Evolutionary conservation across 2,113 vertebrate genomes (phyloP), one percentile per base, ranked within the genome.

Genomic region (Myanophis thanlyinensis): DNA sequence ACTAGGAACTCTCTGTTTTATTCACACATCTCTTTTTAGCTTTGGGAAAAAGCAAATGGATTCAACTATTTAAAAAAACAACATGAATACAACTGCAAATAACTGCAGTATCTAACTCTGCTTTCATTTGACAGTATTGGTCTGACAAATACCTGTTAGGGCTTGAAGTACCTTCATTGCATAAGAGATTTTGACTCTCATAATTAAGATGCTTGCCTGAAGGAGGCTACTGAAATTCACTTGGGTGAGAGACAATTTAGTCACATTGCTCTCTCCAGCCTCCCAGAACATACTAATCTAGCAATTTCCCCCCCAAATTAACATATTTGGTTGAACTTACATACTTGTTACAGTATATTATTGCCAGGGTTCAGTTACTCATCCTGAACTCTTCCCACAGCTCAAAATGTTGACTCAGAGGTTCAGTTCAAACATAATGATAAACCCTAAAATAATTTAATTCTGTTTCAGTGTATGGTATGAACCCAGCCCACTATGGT

Each of bases 141-240:
- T 92, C 91, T 94, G 59, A 73, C 56, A 91, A 89, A 49, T 5
- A 13, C 87, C 73, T 92, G 94, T 90, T 85, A 91, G 94, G 94
- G 91, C 59, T 35, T 1, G 47, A 94, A 85, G 56, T 92, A 90
- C 92, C 95, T 94, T 89, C 52, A 92, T 51, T 67, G 92, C 87
- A 95, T 92, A 22, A 94, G 87, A 47, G 56, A 67, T 67, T 91
- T 85, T 91, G 89, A 49, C 89, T 92, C 67, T 89, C 44, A 25
- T 84, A 93, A 80, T 80, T 54, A 40, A 88, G 94, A 30, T 20
- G 73, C 59, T 67, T 51, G 0, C 93, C 90, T 93, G 0, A 23
- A 92, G 89, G 88, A 91, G 90, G 67, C 73, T 49, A 62, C 4
- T 93, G 92, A 94, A 93, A 95, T 90, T 87, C 85, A 92, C 0